Evolutionary conservation across 1,140 invertebrate species (phyloP).

Genomic region (Pseudachorutes palmiensis): DNA sequence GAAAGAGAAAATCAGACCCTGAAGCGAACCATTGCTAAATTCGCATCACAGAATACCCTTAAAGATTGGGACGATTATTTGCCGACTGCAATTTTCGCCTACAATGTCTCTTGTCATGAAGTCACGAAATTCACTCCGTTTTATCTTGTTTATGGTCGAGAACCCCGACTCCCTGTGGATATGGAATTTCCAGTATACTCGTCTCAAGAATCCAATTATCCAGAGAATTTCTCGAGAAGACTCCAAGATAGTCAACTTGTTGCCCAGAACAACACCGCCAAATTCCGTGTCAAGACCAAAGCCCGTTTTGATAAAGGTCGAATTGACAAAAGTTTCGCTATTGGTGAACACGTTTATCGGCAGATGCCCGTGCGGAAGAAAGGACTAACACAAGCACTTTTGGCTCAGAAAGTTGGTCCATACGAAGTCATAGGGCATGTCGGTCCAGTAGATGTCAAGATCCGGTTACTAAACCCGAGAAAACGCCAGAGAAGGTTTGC

Average conservation of each 20-base stretch:
- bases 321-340: background rate
- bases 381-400: background rate
- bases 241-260: background rate
- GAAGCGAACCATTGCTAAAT: slow-evolving; percentile 34
- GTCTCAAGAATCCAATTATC: background rate
- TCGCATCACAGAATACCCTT: slow-evolving; percentile 39
- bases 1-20: slow-evolving; percentile 6
- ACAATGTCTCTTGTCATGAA: slow-evolving; percentile 44
- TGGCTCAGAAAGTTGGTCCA: background rate
- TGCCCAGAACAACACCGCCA: background rate
- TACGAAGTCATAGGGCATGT: too few relatives aligned
- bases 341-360: background rate
- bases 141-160: slow-evolving; percentile 45
- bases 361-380: background rate
- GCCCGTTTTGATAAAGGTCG: background rate
- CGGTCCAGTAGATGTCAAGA: too few relatives aligned
- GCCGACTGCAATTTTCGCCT: slow-evolving; percentile 43
- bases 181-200: background rate
- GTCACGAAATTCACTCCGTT: slow-evolving; percentile 43
- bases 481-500: too few relatives aligned
- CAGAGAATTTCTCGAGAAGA: background rate
- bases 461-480: too few relatives aligned
- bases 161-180: slow-evolving; percentile 39
- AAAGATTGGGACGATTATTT: slow-evolving; percentile 46
- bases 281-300: background rate